Conservation (phyloP, 2,797 vertebrate species). For the Lerista edwardsae region DNA sequence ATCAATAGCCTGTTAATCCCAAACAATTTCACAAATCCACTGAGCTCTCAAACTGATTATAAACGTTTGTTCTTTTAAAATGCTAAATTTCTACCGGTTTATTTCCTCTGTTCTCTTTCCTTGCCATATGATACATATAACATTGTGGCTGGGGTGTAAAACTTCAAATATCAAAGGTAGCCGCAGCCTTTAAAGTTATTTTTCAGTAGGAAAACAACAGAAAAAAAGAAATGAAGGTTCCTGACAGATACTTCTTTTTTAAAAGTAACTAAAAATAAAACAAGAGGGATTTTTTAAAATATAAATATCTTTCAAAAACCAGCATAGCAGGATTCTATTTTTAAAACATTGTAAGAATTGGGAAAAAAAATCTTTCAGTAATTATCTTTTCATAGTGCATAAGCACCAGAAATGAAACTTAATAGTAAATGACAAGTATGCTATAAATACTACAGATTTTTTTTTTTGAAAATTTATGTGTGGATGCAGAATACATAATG, state of each 20-base stretch:
- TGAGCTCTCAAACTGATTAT: conserved; percentile 79
- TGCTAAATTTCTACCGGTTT: conserved; percentile 73
- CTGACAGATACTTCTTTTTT: conserved; percentile 1
- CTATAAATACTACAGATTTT: not conserved
- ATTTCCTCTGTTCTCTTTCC: conserved; percentile 61
- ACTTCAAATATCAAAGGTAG: conserved; percentile 61
- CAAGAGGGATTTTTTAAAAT: conserved; percentile 1
- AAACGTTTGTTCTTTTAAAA: conserved; percentile 69
- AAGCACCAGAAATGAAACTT: not conserved
- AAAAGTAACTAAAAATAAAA: conserved; percentile 9
- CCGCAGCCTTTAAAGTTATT: conserved; percentile 50
- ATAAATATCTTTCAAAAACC: conserved; percentile 29
- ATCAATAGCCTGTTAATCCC: conserved; percentile 86
- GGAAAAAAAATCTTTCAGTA: not conserved
- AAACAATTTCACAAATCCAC: conserved; percentile 82
- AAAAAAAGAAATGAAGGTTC: conserved; percentile 38
- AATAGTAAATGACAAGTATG: not conserved
- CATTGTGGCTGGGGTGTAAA: conserved; percentile 66
- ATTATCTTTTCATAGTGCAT: not conserved
- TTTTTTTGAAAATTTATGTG: not conserved
- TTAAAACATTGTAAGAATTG: not conserved
- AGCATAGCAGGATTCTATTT: not conserved
- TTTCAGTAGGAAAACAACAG: conserved; percentile 44
- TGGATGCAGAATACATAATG: not conserved
- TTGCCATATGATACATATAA: conserved; percentile 54